Base-by-base conservation (phyloP, 2,797 vertebrate species). In the Poeciliopsis gracilis region DNA sequence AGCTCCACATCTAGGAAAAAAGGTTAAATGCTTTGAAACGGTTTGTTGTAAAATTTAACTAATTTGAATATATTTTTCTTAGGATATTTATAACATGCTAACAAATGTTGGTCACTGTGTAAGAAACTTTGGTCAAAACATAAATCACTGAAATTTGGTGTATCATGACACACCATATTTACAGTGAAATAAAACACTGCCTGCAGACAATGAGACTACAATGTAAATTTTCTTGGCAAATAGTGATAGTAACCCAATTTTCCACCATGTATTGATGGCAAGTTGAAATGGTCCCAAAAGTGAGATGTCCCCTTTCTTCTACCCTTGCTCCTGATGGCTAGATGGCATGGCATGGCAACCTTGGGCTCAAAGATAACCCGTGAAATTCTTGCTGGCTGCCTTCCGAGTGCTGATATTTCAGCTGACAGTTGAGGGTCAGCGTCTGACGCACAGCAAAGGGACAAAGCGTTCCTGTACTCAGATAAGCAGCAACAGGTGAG, bases 301-400 rank as follows among this genome's bases (percentile, higher is more conserved):
- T 78, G 61, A 59, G 12, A 15, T 4, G 46, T 81, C 30, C 6
- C 8, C 33, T 80, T 85, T 45, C 15, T 36, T 61, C 70, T 77
- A 28, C 28, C 59, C 69, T 79, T 78, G 78, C 59, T 84, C 67
- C 78, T 79, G 59, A 46, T 11, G 59, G 73, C 55, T 84, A 77
- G 75, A 46, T 83, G 80, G 72, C 72, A 71, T 43, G n/a, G 43
- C 28, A 4, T 8, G 78, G 69, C 76, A 79, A 88, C 84, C 85
- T 90, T 89, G 80, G 72, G 63, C 59, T 87, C 75, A 89, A 91
- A 92, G 85, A 90, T 92, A 90, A 85, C 82, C 76, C 88, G 91
- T 91, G 88, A 91, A 89, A 92, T 92, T 90, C 87, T 75, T 73
- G 67, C 73, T 72, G 76, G 85, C 79, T 85, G 81, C 77, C 73